Evolutionary conservation across 2,113 vertebrate genomes (phyloP).

Genomic region (Clupea harengus): DNA sequence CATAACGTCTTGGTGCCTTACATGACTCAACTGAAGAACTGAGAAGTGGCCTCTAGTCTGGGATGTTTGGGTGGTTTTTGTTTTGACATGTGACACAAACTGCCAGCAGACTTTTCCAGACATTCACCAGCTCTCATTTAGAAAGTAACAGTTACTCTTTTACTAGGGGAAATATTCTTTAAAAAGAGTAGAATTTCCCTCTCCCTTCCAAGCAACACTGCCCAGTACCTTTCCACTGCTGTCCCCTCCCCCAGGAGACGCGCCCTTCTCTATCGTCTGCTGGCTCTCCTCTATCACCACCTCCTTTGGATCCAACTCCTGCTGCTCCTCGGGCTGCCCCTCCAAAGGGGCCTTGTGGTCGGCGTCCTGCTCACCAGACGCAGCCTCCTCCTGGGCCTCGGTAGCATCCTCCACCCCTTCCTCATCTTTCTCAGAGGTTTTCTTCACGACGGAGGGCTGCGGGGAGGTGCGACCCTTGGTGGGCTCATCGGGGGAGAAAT

Average conservation of each 20-base stretch:
- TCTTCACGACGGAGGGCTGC: slow-evolving; percentile 22
- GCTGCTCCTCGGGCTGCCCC: slow-evolving; percentile 38
- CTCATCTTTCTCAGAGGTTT: slow-evolving; percentile 30
- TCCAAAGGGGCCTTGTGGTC: slow-evolving; percentile 21
- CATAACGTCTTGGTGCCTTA: neutral
- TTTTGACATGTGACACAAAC: neutral
- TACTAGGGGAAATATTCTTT: neutral
- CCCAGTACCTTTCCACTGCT: slow-evolving; percentile 6
- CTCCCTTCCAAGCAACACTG: neutral
- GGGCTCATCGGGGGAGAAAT: slow-evolving; percentile 20
- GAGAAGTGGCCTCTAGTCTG: neutral
- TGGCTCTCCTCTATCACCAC: slow-evolving; percentile 12
- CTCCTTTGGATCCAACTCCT: slow-evolving; percentile 17
- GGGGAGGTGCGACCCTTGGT: slow-evolving; percentile 37
- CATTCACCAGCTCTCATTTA: neutral
- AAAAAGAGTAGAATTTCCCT: neutral
- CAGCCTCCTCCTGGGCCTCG: slow-evolving; percentile 28
- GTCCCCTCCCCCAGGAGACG: neutral
- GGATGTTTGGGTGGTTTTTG: neutral
- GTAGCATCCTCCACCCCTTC: slow-evolving; percentile 28
- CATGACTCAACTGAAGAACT: neutral
- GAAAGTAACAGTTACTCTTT: neutral
- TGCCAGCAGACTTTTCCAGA: neutral
- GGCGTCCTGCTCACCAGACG: slow-evolving; percentile 13
- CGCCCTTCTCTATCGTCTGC: neutral